Evolutionary conservation across 1,140 invertebrate species (phyloP), one percentile per base, ranked within the genome.

Genomic region (Musca vetustissima): DNA sequence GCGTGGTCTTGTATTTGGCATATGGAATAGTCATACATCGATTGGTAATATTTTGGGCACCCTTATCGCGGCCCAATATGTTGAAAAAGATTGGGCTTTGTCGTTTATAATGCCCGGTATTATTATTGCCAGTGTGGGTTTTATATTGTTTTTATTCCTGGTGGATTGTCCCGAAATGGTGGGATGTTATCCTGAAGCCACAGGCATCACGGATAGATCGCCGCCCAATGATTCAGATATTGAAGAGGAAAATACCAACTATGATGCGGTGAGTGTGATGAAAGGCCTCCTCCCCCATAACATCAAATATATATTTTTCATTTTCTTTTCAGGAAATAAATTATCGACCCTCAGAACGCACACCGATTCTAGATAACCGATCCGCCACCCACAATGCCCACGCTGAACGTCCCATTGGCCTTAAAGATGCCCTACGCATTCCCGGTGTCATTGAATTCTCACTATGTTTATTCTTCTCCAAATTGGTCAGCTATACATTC

Each of bases 11-110:
- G 96, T 98, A 71, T 98, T 98, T 84, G 97, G 97, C 14, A 87
- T 98, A 14, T 99, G 88, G 96, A 98, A 98, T 84, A 96, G 96
- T 1, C 96, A 98, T 74, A 98, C 96, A 0, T 97, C 94, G 0
- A 86, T 98, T 13, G 97, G 97, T 28, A 98, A 98, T 82, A 98
- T 98, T 78, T 78, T 98, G 57, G 96, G 93, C 47, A 87, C 89
- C 0, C 71, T 96, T 4, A 91, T 98, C 67, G 94, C 96, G 9
- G 93, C 92, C 0, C 78, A 87, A 48, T 98, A 91, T 84, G 93
- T 98, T 8, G 91, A 93, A 77, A 84, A 80, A 0, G 89, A 96
- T 80, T 99, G 97, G 97, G 91, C 93, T 1, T 82, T 94, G 36
- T 96, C 94, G 25, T 98, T 98, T 80, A 91, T 97, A 48, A 89